Evolutionary conservation across 1,140 invertebrate species (phyloP), one percentile per base, ranked within the genome.

Genomic region (Bombus huntii): DNA sequence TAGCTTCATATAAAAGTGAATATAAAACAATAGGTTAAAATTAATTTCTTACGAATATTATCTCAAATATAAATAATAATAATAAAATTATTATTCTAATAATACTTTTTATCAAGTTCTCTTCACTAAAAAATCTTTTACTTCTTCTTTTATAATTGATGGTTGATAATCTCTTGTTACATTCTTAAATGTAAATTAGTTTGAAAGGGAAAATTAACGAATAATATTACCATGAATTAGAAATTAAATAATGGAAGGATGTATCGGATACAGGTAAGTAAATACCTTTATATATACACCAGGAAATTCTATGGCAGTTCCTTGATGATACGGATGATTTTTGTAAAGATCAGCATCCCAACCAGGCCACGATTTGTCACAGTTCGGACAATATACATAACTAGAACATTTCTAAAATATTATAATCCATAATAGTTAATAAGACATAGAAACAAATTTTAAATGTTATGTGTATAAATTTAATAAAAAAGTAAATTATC

Each of bases 331-430:
- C 4, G 97, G 97, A 95, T 98, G 97, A 39, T 95, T 87, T 90
- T 96, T 95, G 83, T 96, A 96, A 53, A 96, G 94, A 85, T 96
- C 91, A 6, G 95, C 89, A 90, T 97, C 95, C 97, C 97, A 97
- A 2, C 97, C 98, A 83, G 96, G 95, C 96, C 96, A 98, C 8
- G 97, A 96, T 93, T 96, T 96, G 71, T 97, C 95, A 92, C 98
- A 98, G 70, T 96, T 89, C 0, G 96, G 96, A 91, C 98, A 98
- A 94, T 97, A 98, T 34, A 97, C 96, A 94, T 97, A 98, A 78
- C 95, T 91, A 73, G 96, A 95, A 91, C 95, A 92, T 88, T 95
- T 94, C 96, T 97, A 78, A 93, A 95, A 93, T 57, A 65, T 73
- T 73, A 82, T 34, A 81, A 34, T 15, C 62, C 15, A 68, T 66